phyloP scores from a whole-genome alignment of 2,113 vertebrate genomes.

The Mustela nigripes region DNA sequence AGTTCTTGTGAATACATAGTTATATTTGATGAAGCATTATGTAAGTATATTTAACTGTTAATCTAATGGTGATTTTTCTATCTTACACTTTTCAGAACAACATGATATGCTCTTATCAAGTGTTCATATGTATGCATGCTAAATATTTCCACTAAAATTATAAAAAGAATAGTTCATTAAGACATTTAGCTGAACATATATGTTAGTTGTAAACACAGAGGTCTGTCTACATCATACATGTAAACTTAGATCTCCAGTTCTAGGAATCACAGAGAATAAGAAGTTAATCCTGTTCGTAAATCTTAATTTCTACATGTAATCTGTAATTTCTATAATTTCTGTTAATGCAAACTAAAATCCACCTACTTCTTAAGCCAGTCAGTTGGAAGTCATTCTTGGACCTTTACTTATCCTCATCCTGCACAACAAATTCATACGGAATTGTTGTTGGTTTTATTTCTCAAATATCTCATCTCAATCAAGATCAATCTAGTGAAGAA shows the following conservation, averaged over 20 bases:
- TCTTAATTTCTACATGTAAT: not conserved
- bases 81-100: not conserved
- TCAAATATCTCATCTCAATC: not conserved
- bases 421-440: not conserved
- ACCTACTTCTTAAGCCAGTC: not conserved
- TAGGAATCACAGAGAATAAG: not conserved
- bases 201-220: not conserved
- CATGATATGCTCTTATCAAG: not conserved
- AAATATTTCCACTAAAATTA: not conserved
- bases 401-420: not conserved
- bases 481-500: not conserved
- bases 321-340: not conserved
- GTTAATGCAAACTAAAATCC: not conserved
- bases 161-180: not conserved
- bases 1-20: not conserved
- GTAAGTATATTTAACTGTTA: not conserved
- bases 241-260: not conserved
- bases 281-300: not conserved
- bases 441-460: not conserved
- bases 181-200: not conserved
- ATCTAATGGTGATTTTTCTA: not conserved
- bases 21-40: not conserved
- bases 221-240: not conserved
- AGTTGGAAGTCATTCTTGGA: not conserved
- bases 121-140: not conserved